Percentiles rank a stretch among this genome's conserved stretches.
Evolutionary conservation across 2,797 vertebrate genomes (phyloP).

Genomic region (Atherinosoma microstoma): DNA sequence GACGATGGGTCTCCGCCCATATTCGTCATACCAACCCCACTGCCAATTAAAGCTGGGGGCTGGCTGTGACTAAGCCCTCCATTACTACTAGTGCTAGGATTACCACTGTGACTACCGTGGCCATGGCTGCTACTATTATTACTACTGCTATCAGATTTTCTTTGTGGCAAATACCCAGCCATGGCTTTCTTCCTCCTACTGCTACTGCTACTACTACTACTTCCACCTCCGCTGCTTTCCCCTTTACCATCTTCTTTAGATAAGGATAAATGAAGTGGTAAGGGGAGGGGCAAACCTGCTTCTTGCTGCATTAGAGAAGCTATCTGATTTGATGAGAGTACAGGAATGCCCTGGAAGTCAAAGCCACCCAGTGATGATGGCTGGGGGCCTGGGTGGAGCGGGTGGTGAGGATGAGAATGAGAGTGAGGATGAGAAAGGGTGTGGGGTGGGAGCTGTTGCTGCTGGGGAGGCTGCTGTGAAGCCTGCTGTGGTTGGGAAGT

Average conservation of each 20-base stretch:
- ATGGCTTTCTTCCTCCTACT: slow-evolving; percentile 88
- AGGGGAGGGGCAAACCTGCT: slow-evolving; percentile 84
- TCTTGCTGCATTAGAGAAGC: slow-evolving; percentile 89
- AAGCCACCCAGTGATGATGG: slow-evolving; percentile 84
- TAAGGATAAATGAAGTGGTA: slow-evolving; percentile 86
- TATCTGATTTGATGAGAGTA: slow-evolving; percentile 88
- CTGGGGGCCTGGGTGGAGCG: slow-evolving; percentile 85
- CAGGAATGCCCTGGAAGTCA: slow-evolving; percentile 89
- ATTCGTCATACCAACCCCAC: slow-evolving; percentile 80
- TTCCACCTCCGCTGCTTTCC: slow-evolving; percentile 77
- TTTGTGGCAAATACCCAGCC: slow-evolving; percentile 88
- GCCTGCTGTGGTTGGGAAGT: slow-evolving; percentile 80
- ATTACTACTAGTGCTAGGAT: slow-evolving; percentile 78
- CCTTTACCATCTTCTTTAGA: slow-evolving; percentile 87
- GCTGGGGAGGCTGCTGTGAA: slow-evolving; percentile 79
- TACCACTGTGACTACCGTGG: slow-evolving; percentile 77
- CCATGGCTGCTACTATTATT: slow-evolving; percentile 75
- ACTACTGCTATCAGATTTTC: slow-evolving; percentile 81
- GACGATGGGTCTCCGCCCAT: slow-evolving; percentile 84
- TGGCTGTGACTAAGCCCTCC: slow-evolving; percentile 81
- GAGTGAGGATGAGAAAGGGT: slow-evolving; percentile 84
- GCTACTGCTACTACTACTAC: slow-evolving; percentile 73
- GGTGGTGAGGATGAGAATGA: slow-evolving; percentile 86
- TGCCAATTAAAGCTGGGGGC: slow-evolving; percentile 81
- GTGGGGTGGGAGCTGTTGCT: slow-evolving; percentile 85